Base-by-base conservation (phyloP, 2,888 invertebrate species). In the Euplagia quadripunctaria region DNA sequence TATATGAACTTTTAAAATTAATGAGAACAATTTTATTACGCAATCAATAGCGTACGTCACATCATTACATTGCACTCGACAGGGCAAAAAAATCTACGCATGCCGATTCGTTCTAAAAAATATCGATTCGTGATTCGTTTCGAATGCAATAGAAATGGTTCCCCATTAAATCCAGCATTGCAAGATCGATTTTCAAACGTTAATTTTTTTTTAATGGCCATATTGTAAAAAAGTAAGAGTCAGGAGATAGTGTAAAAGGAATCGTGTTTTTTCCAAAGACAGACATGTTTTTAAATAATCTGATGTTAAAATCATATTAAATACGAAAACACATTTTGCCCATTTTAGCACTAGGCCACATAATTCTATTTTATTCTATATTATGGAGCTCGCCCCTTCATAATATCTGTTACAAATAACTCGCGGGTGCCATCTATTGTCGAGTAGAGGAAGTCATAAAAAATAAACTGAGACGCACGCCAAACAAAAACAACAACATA, bases 71-170 rank as follows among this genome's bases (percentile, higher is more conserved):
- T 51, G 51, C 16, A 51, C 14, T 51, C 14, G 16, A 51, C 51
- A 14, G 12, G 1, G 1, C n/a, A 51, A 51, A 51, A 51, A 51
- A 16, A 17, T 4, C 16, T 61, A 61, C 14, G 31, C 8, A 6
- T 43, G 9, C 12, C 64, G 14, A 65, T 65, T 65, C 46, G 64
- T 65, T 65, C 42, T 20, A 12, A 46, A 46, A 11, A 43, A 65
- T 61, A 61, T 65, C 46, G 11, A 65, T 46, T 46, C n/a, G n/a
- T 0, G n/a, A 65, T 65, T 65, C 46, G 64, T 46, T 65, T n/a
- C 46, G 20, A 46, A 20, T n/a, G n/a, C 43, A 14, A 31, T 31
- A 61, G 4, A 31, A 31, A 12, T 58, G 12, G 12, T 58, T 9
- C 11, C 16, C 3, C 17, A 43, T n/a, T 64, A 46, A 64, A 64